Evolutionary conservation across 2,113 vertebrate genomes (phyloP).

Genomic region (Thinocorus orbignyianus): DNA sequence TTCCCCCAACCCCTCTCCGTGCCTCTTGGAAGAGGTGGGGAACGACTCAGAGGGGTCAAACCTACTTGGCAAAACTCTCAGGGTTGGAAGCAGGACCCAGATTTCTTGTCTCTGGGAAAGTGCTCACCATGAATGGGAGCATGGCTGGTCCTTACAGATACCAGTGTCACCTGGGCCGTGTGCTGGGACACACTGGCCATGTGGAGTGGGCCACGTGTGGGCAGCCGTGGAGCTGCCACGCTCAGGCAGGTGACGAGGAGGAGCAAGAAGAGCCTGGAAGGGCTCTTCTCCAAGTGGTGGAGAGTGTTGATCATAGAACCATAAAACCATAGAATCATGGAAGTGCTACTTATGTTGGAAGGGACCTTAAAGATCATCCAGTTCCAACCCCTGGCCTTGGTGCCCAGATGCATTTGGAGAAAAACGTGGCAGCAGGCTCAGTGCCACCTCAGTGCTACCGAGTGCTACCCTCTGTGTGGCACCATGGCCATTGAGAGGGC

Average conservation of each 20-base stretch:
- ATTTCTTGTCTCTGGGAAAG: background rate
- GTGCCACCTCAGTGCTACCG: background rate
- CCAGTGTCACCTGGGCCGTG: accelerated
- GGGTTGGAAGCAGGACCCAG: background rate
- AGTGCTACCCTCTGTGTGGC: background rate
- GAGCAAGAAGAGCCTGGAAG: background rate
- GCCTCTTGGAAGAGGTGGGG: no score
- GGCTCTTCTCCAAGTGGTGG: background rate
- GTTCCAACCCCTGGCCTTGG: background rate
- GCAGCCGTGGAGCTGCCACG: background rate
- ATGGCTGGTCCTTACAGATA: background rate
- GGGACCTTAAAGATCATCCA: background rate
- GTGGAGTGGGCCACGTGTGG: background rate
- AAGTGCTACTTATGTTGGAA: background rate
- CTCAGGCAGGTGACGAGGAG: background rate
- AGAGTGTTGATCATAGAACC: background rate
- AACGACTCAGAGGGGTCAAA: no score
- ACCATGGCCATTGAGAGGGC: background rate
- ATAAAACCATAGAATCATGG: background rate
- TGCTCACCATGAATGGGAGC: background rate
- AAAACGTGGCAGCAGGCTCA: background rate
- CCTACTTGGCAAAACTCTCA: background rate
- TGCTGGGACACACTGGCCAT: accelerated
- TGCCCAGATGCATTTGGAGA: background rate
- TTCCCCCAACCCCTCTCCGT: no score